phyloP scores from a whole-genome alignment of 2,113 vertebrate genomes.

The Etheostoma spectabile region DNA sequence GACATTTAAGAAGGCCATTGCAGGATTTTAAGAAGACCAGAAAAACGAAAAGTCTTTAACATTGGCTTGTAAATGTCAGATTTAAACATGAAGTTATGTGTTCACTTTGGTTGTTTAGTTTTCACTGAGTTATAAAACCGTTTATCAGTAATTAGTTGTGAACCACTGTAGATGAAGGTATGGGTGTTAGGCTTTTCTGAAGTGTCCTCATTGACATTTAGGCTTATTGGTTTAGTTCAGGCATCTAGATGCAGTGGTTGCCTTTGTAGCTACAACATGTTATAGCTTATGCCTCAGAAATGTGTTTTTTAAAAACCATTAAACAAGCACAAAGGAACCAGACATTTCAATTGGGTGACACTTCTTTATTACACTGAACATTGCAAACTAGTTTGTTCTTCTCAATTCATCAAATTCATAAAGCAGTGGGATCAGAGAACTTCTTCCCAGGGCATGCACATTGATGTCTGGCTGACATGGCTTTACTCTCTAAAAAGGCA shows the following conservation, averaged over 20 bases:
- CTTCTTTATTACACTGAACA: background rate
- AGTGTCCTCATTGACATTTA: background rate
- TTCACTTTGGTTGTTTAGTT: background rate
- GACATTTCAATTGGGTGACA: background rate
- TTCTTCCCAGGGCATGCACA: background rate
- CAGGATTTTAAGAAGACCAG: background rate
- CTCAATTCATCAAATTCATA: background rate
- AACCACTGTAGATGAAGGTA: background rate
- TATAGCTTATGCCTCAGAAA: background rate
- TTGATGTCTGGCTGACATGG: background rate
- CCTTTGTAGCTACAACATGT: background rate
- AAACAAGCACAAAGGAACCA: background rate
- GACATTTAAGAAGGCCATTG: background rate
- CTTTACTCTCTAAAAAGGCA: background rate
- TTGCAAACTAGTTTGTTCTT: background rate
- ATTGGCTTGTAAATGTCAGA: background rate
- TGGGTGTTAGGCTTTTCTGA: slow-evolving; percentile 1
- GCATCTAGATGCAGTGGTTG: background rate
- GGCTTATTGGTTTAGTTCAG: background rate
- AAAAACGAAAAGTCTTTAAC: background rate
- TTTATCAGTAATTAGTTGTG: background rate
- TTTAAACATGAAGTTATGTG: background rate
- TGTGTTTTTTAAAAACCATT: background rate
- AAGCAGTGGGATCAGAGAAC: background rate
- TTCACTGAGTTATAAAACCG: background rate